Base-by-base conservation (phyloP, 1,140 invertebrate species). In the Drosophila eugracilis region DNA sequence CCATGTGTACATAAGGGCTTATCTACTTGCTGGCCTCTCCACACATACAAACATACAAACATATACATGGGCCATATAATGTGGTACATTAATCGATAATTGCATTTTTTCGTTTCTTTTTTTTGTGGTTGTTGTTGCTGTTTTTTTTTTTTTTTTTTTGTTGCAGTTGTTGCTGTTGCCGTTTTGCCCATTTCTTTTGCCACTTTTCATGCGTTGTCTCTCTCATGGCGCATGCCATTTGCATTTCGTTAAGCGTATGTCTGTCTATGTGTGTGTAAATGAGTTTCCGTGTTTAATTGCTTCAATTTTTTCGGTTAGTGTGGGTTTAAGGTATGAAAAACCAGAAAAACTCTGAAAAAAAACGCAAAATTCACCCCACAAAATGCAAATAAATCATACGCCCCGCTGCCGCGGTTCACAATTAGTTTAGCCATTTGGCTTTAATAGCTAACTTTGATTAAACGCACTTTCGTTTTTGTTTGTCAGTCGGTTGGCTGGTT, bases 51-150 rank as follows among this genome's bases (percentile, higher is more conserved):
- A 28, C 37, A 53, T 3, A 10, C 39, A 55, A 17, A 17, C 37
- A 19, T 44, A 41, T 59, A 60, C 75, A 58, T 70, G 69, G 65
- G 76, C 58, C 60, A 85, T 80, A 81, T 86, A 88, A 88, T 89
- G 83, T 88, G 83, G 75, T 71, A 83, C 84, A 88, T 88, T 88
- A 88, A 88, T 88, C 83, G 83, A 88, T 88, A 88, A 88, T 88
- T 88, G 83, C 78, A 88, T 76, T 76, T 76, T 85, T 85, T 84
- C 62, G 45, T 66, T 41, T 50, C 62, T 32, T 44, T 44, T 41
- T 52, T 41, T 55, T 30, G 22, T 30, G 3, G 10, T n/a, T 57
- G 14, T 17, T 55, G n/a, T 39, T 26, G 37, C 28, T 7, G 14
- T 52, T 41, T 55, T 30, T 14, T 30, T 4, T 3, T n/a, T 57